Conservation (phyloP, 2,888 invertebrate species). For the Latrodectus hesperus region DNA sequence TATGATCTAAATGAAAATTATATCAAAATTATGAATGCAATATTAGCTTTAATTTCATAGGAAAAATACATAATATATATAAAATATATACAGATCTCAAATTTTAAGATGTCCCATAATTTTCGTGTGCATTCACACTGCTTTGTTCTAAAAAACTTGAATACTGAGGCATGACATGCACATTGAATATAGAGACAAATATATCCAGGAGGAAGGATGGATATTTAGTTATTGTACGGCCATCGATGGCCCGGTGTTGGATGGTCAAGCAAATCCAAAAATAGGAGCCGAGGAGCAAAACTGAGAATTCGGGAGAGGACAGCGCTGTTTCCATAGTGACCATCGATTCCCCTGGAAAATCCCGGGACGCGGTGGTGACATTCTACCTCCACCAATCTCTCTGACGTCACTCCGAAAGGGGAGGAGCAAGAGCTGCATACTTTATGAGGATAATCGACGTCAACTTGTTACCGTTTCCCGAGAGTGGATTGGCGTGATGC, state of each 20-base stretch:
- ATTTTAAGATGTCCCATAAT: too few relatives aligned
- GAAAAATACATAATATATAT: too few relatives aligned
- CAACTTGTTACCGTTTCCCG: slow-evolving; percentile 52
- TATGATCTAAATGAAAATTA: too few relatives aligned
- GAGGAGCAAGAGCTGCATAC: slow-evolving; percentile 46
- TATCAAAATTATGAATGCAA: too few relatives aligned
- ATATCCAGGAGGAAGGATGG: too few relatives aligned
- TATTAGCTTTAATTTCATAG: too few relatives aligned
- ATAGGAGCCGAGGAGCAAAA: slow-evolving; percentile 59
- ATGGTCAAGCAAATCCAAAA: slow-evolving; percentile 66
- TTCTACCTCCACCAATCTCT: slow-evolving; percentile 37
- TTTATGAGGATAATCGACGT: slow-evolving; percentile 54
- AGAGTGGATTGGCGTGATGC: slow-evolving; percentile 26
- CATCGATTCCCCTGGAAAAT: slow-evolving; percentile 60
- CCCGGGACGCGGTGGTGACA: slow-evolving; percentile 47
- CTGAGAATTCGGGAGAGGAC: slow-evolving; percentile 37
- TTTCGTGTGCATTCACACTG: too few relatives aligned
- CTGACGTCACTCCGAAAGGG: slow-evolving; percentile 27
- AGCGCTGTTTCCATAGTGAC: slow-evolving; percentile 29
- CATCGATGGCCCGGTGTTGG: neutral
- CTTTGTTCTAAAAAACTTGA: too few relatives aligned
- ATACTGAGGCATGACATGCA: too few relatives aligned
- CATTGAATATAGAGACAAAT: too few relatives aligned
- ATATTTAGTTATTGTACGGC: too few relatives aligned
- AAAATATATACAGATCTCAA: too few relatives aligned